Base-by-base conservation (phyloP, 2,113 vertebrate genomes). In the Gorsachius goisagi region DNA sequence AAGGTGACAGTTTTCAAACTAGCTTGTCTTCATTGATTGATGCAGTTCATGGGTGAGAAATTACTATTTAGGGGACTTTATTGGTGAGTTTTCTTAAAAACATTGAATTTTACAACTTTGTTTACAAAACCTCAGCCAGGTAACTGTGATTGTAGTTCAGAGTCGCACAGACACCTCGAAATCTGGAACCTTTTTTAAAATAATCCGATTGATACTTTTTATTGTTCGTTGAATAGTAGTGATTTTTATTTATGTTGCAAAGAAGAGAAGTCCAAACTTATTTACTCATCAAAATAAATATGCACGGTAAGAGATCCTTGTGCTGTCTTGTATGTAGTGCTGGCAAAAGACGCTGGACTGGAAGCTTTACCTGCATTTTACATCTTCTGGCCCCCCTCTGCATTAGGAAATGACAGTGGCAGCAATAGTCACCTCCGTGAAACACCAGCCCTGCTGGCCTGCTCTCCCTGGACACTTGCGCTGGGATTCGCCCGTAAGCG, bases 391-490 rank as follows among this genome's bases (percentile, higher is more conserved):
- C 32, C 60, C 18, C 15, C 9, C 5, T 3, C 44, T 35, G 47
- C 22, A 2, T 17, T 22, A 5, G 75, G 66, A 30, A 27, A 0
- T 10, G 19, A 0, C 35, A 28, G 52, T 3, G 80, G 72, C 6
- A 15, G 81, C 81, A 33, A 0, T 0, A 5, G 53, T 4, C 13
- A 2, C 11, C 30, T 41, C 47, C 60, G 11, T 5, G 1, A 1
- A 9, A 4, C 41, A 0, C 0, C 55, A 27, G 59, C 66, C 16
- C 66, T 64, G n/a, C 26, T 16, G 33, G 20, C 16, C 41, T 27
- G 27, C 45, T 44, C 32, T 33, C 15, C 66, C 8, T 6, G 27
- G 47, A 4, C 17, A 0, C 66, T 26, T 2, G 35, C 16, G 55
- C 63, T 37, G 67, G 79, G 23, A 3, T 3, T 1, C 1, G 2